Conservation (phyloP, 1,140 invertebrate genomes). For the Pachypeltis micranthus region DNA sequence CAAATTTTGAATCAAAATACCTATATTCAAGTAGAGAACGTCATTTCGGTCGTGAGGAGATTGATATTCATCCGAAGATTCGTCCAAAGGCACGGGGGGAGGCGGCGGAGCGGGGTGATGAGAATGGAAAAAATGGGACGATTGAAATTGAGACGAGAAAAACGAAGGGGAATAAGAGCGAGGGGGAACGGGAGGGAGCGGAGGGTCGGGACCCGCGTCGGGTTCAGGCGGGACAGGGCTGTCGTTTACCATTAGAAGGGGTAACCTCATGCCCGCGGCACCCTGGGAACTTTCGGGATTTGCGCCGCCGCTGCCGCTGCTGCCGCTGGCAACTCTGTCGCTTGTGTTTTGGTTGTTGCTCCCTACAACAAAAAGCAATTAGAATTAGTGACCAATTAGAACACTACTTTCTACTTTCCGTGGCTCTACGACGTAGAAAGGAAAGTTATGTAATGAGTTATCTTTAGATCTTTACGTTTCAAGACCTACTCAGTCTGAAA, state of each 20-base stretch:
- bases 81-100: constrained; percentile 34
- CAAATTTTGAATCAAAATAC: no score
- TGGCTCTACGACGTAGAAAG: no score
- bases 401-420: no score
- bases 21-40: neutral
- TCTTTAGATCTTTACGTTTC: no score
- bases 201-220: constrained; percentile 27
- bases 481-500: no score
- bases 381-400: no score
- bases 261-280: constrained; percentile 6
- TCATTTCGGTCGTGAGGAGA: constrained; percentile 20
- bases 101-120: constrained; percentile 18
- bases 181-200: constrained; percentile 25
- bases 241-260: constrained; percentile 23
- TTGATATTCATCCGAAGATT: constrained; percentile 33
- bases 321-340: neutral
- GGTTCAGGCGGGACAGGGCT: constrained; percentile 18
- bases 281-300: neutral
- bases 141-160: neutral
- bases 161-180: neutral
- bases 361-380: no score
- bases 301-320: neutral
- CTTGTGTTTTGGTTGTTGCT: no score
- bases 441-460: no score
- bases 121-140: neutral